Evolutionary conservation across 2,797 vertebrate genomes (phyloP).

Genomic region (Melanogrammus aeglefinus): DNA sequence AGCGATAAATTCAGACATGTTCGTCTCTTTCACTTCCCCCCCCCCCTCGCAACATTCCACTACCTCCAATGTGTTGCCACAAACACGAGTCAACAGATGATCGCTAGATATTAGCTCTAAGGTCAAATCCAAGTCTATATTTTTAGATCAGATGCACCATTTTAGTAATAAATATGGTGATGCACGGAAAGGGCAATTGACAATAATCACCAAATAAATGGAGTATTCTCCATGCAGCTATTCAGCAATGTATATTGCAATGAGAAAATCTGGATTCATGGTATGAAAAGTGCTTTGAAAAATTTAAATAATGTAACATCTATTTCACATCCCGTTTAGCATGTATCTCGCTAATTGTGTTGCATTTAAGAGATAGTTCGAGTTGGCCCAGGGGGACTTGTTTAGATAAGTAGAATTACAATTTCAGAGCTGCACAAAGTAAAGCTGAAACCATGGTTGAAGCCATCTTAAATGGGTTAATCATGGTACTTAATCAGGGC

Average conservation of each 20-base stretch:
- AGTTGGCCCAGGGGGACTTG: neutral
- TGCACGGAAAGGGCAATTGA: neutral
- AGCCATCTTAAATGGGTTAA: neutral
- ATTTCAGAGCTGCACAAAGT: neutral
- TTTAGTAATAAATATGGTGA: neutral
- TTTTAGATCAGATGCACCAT: neutral
- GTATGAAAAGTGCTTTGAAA: neutral
- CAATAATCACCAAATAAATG: neutral
- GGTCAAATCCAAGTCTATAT: neutral
- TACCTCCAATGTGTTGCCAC: constrained; percentile 22
- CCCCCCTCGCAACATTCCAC: constrained; percentile 34
- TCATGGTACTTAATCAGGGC: neutral
- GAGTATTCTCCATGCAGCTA: neutral
- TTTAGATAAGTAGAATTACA: neutral
- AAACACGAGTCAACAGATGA: neutral
- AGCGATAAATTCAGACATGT: constrained; percentile 51
- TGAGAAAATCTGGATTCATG: neutral
- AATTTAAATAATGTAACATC: neutral
- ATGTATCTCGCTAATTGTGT: neutral
- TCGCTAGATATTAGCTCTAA: neutral
- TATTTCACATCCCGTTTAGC: neutral
- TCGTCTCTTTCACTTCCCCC: constrained; percentile 48
- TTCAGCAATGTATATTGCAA: neutral
- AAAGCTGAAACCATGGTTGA: neutral
- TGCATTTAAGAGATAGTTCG: neutral